Base-by-base conservation (phyloP, 2,888 invertebrate species). In the Phortica magna region DNA sequence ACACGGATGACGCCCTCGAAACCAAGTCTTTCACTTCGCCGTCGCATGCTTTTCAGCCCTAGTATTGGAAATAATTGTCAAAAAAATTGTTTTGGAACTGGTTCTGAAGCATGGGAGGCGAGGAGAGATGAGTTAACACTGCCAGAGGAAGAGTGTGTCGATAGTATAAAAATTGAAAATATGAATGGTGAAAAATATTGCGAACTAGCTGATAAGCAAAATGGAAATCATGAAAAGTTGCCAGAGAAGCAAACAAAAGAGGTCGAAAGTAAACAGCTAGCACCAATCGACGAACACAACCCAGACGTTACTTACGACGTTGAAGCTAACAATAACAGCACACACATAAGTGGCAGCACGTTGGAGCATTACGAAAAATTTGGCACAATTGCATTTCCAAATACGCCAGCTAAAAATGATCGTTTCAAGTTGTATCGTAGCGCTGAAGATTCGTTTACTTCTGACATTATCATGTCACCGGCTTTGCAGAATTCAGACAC, bases 371-470 rank as follows among this genome's bases (percentile, higher is more conserved):
- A 14, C 14, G 55, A 71, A 22, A 71, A 71, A 31, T 71, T 17
- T 19, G 70, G 70, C 14, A 71, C 70, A 4, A 71, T 71, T 55
- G 53, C 70, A 55, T 71, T 71, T 12, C 70, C 70, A 39, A 55
- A 7, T 75, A 77, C 7, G 72, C 67, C 68, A 41, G 64, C 10
- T 1, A 64, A 12, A 31, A 80, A 80, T n/a, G 88, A 90, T 17
- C 59, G 88, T 65, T 91, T 90, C 73, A 80, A 83, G 5, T 83
- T 79, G 0, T 90, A 90, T 79, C 90, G 90, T 76, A 81, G 10
- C 80, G 81, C 31, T 71, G 73, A 76, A 7, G 61, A 65, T 2
- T 89, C 91, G 17, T 41, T 84, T 2, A 64, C 39, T 7, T 76
- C 79, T 14, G 84, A 48, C 48, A 48, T 14, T 5, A 1, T 48